A percentile compares a stretch with the other conserved stretches of the same genome.
phyloP scores from a whole-genome alignment of 2,113 vertebrate genomes.

The Campylorhamphus procurvoides region DNA sequence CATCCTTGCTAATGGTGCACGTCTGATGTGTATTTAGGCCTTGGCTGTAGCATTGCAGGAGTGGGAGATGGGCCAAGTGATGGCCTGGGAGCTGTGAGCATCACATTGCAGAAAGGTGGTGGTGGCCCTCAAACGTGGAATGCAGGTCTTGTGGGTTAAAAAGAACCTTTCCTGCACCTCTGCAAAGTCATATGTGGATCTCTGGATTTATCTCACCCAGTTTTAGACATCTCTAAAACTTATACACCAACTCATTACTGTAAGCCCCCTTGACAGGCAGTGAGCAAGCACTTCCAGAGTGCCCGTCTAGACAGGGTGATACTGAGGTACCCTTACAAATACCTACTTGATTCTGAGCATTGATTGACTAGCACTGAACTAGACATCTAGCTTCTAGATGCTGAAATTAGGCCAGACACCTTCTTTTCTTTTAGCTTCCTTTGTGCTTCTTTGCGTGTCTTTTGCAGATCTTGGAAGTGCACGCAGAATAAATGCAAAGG shows the following conservation, averaged over 20 bases:
- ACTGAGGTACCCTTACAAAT: neutral
- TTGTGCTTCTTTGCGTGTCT: neutral
- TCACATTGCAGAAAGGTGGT: neutral
- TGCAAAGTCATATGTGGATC: neutral
- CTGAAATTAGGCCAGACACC: neutral
- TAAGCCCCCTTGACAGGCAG: neutral
- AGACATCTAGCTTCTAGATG: neutral
- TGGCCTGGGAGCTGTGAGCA: neutral
- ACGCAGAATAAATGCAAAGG: neutral
- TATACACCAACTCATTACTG: neutral
- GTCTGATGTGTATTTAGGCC: conserved; percentile 16
- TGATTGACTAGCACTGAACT: neutral
- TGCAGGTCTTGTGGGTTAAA: neutral
- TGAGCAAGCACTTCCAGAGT: neutral
- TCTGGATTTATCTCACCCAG: neutral
- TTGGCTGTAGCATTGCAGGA: neutral
- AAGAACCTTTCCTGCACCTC: neutral
- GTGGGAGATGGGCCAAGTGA: neutral
- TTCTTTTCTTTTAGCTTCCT: neutral
- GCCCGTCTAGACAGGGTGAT: neutral
- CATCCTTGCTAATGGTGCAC: conserved; percentile 15
- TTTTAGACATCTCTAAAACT: neutral
- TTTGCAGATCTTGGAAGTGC: neutral
- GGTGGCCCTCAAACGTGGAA: neutral
- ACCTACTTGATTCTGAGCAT: neutral